Percentiles rank a stretch among this genome's conserved stretches.
Evolutionary conservation across 2,888 invertebrate genomes (phyloP).

Genomic region (Papilio demoleus): DNA sequence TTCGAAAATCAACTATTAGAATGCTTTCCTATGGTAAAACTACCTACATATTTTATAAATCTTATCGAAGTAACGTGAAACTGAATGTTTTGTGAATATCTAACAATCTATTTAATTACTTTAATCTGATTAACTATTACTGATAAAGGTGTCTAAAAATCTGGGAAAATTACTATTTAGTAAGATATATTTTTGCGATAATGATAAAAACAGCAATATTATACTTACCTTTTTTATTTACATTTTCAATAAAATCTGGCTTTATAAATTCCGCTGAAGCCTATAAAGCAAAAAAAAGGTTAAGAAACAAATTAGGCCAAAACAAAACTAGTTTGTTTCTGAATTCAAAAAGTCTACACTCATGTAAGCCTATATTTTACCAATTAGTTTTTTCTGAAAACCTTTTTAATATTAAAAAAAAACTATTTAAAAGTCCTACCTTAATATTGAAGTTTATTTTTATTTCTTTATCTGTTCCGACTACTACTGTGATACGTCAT

Average conservation of each 20-base stretch:
- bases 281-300: constrained; percentile 47
- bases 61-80: not conserved
- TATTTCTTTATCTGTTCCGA: not conserved
- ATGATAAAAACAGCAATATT: constrained; percentile 39
- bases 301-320: too few species aligned
- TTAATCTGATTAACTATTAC: constrained; percentile 1
- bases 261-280: constrained; percentile 50
- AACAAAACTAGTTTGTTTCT: too few species aligned
- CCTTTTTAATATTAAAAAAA: too few species aligned
- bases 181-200: not conserved
- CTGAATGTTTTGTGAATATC: not conserved
- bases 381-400: too few species aligned
- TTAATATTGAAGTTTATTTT: not conserved
- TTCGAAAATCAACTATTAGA: too few species aligned
- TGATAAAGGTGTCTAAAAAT: constrained; percentile 6
- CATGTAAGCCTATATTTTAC: too few species aligned
- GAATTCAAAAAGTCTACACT: not conserved
- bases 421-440: too few species aligned
- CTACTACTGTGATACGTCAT: not conserved
- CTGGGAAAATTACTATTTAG: not conserved
- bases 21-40: too few species aligned
- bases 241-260: constrained; percentile 55
- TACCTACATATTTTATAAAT: too few species aligned
- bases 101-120: not conserved
- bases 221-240: constrained; percentile 47